Base-by-base conservation (phyloP, 23 tunicate genomes). In the Halocynthia aurantium region DNA sequence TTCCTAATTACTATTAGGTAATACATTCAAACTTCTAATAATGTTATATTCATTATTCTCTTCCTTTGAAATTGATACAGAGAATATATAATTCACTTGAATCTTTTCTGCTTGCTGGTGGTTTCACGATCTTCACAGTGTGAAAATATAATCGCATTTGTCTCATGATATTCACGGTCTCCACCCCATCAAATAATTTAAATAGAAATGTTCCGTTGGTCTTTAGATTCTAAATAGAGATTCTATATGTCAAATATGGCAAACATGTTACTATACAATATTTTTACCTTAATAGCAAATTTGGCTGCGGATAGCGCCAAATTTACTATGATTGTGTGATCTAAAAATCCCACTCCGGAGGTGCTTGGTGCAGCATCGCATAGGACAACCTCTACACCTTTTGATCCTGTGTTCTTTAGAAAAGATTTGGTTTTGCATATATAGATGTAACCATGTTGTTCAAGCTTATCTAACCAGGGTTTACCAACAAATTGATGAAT, bases 311-410 rank as follows among this genome's bases (percentile, higher is more conserved):
- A 22, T 13, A 61, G 22, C 8, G 61, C 77, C 8, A 89, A 62
- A 13, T 78, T 74, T 1, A 84, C 52, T 7, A 89, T 53, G 6
- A 55, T 55, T 1, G 73, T 17, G 51, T 89, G 96, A 50, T 89
- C 88, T 7, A 61, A 50, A 10, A 50, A 31, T 66, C 81, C 70
- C 44, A 70, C 50, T 7, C 96, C 96, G 70, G 88, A 73, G 52
- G 88, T 81, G 40, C 80, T 89, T 51, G 88, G 88, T 17, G 88
- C 88, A 52, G 96, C 96, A 76, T 89, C 96, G 81, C 96, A 89
- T 19, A 89, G 10, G 10, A 89, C 96, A 56, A 84, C 73, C 63
- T 89, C 88, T 13, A 80, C 96, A 55, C 69, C 22, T 53, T 55
- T 22, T 54, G 78, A 53, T 22, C 18, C 17, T 74, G 60, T 22